Evolutionary conservation across 2,113 vertebrate species (phyloP).

Genomic region (Blennius ocellaris): DNA sequence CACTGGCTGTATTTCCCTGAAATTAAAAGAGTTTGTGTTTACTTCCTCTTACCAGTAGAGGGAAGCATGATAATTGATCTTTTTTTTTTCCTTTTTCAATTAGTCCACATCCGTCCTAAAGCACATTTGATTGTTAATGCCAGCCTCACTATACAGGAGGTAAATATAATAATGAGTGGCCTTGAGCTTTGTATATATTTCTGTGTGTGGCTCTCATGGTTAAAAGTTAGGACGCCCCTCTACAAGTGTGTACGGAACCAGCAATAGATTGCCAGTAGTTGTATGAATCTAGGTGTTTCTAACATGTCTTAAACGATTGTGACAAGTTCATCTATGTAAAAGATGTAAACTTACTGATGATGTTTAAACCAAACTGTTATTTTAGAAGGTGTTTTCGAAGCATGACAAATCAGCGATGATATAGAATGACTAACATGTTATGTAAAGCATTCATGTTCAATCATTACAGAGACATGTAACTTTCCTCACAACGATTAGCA

Average conservation of each 20-base stretch:
- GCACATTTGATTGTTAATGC: neutral
- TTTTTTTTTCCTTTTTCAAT: no score
- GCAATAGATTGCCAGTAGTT: no score
- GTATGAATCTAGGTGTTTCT: neutral
- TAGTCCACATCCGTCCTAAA: no score
- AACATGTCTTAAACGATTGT: neutral
- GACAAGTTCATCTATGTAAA: neutral
- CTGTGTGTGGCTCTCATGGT: no score
- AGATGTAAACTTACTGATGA: neutral
- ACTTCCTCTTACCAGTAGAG: slow-evolving; percentile 25
- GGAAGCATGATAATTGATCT: neutral
- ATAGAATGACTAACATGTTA: neutral
- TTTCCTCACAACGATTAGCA: neutral
- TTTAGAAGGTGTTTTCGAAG: no score
- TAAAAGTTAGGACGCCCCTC: no score
- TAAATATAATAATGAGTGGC: no score
- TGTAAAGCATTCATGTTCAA: neutral
- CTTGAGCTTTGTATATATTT: no score
- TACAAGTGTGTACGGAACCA: neutral
- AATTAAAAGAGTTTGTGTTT: slow-evolving; percentile 14
- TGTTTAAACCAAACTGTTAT: no score
- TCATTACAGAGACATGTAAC: neutral
- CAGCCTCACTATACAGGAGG: no score
- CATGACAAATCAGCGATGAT: no score
- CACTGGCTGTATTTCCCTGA: slow-evolving; percentile 68